phyloP scores from a whole-genome alignment of 2,797 vertebrate species.

The Crocodylus rhombifer region DNA sequence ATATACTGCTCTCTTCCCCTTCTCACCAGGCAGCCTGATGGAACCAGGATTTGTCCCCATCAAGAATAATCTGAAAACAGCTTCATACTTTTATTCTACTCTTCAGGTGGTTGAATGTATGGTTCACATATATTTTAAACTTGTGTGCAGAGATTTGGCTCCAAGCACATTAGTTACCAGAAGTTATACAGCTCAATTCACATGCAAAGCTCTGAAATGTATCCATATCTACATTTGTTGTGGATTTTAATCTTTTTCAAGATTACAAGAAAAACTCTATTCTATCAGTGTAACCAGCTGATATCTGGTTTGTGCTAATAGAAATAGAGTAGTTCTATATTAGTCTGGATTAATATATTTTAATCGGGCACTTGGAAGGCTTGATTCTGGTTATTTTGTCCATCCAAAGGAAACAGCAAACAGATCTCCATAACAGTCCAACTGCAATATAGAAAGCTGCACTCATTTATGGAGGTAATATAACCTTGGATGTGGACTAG shows the following conservation, averaged over 20 bases:
- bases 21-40: background rate
- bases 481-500: too few species aligned
- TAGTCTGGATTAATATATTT: background rate
- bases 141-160: background rate
- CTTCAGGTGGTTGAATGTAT: accelerated
- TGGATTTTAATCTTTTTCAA: background rate
- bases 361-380: background rate
- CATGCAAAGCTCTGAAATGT: background rate
- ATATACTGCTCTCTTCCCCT: background rate
- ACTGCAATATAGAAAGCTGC: background rate
- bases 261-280: background rate
- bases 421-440: background rate
- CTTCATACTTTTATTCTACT: background rate
- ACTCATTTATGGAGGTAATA: background rate
- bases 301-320: background rate
- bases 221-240: background rate
- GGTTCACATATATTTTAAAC: background rate
- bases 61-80: background rate
- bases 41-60: background rate
- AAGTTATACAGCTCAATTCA: background rate
- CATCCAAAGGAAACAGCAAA: background rate
- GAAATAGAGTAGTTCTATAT: background rate
- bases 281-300: background rate
- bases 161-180: background rate
- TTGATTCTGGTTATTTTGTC: background rate